phyloP scores from a whole-genome alignment of 2,888 invertebrate species.

The Siphonodentalium dalli region DNA sequence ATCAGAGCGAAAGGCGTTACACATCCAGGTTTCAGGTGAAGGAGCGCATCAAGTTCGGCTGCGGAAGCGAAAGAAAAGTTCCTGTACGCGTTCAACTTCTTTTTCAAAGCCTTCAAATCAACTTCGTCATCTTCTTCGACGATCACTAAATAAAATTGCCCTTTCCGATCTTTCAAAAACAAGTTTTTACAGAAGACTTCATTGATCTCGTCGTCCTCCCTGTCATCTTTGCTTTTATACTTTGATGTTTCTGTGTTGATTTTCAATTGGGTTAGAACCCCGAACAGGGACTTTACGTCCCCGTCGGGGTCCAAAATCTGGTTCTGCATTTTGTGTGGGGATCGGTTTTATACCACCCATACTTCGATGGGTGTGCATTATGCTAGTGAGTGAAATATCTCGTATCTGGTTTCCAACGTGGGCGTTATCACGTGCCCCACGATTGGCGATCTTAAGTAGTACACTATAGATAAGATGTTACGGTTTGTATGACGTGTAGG shows the following conservation, averaged over 20 bases:
- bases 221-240: constrained; percentile 25
- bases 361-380: too few relatives aligned
- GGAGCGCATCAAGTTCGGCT: constrained; percentile 29
- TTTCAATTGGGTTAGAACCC: constrained; percentile 15
- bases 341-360: too few relatives aligned
- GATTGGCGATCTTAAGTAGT: too few relatives aligned
- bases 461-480: too few relatives aligned
- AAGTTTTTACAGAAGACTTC: constrained; percentile 47
- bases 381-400: too few relatives aligned
- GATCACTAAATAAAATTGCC: constrained; percentile 40
- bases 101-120: constrained; percentile 36
- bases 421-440: too few relatives aligned
- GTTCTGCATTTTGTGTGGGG: too few relatives aligned
- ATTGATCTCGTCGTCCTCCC: constrained; percentile 16
- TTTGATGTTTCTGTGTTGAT: constrained; percentile 30
- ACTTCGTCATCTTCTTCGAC: constrained; percentile 35
- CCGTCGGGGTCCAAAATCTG: too few relatives aligned
- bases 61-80: constrained; percentile 47
- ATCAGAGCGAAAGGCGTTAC: constrained; percentile 43
- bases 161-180: constrained; percentile 47
- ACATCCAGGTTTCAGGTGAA: constrained; percentile 33
- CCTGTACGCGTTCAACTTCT: constrained; percentile 35
- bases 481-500: too few relatives aligned
- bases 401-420: too few relatives aligned
- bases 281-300: too few relatives aligned